These are phyloP conservation scores for Synanceia verrucosa DNA, from an alignment of 2,797 vertebrate genomes.

Conservation along the genomic window DNA sequence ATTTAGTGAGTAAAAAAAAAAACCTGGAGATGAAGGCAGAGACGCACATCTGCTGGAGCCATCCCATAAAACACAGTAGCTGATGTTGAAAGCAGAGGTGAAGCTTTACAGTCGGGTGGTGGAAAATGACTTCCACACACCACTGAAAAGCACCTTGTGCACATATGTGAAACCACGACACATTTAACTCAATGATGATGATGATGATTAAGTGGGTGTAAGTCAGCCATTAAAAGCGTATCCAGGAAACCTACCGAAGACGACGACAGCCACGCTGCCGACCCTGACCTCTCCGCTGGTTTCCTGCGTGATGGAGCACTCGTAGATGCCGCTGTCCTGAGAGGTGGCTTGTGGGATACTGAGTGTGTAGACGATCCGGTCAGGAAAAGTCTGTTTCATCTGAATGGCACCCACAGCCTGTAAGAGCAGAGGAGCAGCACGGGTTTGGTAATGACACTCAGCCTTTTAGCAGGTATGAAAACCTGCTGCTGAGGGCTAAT, in stretches of 20 bases:
- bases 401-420: slow-evolving; percentile 83
- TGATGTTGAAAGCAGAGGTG: slow-evolving; percentile 79
- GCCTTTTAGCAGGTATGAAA: slow-evolving; percentile 40
- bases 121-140: slow-evolving; percentile 56
- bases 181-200: slow-evolving; percentile 35
- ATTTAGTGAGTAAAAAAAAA: background rate
- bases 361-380: slow-evolving; percentile 86
- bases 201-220: slow-evolving; percentile 12
- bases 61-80: slow-evolving; percentile 70
- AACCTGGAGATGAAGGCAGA: slow-evolving; percentile 2
- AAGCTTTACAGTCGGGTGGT: slow-evolving; percentile 45
- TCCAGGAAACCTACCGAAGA: slow-evolving; percentile 84
- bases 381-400: slow-evolving; percentile 60
- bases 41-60: slow-evolving; percentile 74
- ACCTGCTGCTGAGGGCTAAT: slow-evolving; percentile 47
- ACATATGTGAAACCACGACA: slow-evolving; percentile 28
- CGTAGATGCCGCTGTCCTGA: slow-evolving; percentile 90
- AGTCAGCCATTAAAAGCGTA: background rate
- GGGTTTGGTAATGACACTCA: background rate
- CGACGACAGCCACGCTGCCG: slow-evolving; percentile 83
- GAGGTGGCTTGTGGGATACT: slow-evolving; percentile 84
- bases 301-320: slow-evolving; percentile 86
- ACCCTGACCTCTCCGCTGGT: slow-evolving; percentile 80
- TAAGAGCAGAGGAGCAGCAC: slow-evolving; percentile 17
- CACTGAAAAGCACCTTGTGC: slow-evolving; percentile 6